These are phyloP conservation scores for Bos javanicus DNA, from an alignment of 2,113 vertebrate genomes.

Conservation along the genomic window DNA sequence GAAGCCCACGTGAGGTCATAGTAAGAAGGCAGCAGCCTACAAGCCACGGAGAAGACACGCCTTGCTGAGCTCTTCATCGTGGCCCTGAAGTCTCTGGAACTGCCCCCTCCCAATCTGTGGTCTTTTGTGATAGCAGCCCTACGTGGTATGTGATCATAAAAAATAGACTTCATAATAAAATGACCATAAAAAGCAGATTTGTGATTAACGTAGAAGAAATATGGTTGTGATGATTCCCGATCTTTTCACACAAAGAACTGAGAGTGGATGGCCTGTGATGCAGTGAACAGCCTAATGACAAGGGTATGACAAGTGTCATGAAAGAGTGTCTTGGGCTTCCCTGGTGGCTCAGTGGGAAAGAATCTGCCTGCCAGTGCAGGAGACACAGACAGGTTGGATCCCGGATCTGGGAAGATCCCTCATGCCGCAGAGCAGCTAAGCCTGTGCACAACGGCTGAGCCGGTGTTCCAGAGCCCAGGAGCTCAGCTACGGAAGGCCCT, in stretches of 20 bases:
- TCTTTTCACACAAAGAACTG: background rate
- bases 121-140: background rate
- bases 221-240: background rate
- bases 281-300: background rate
- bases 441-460: fast-evolving
- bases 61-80: background rate
- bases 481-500: background rate
- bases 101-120: background rate
- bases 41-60: background rate
- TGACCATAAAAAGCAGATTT: background rate
- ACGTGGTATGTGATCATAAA: background rate
- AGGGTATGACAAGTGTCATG: background rate
- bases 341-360: background rate
- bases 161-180: background rate
- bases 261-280: background rate
- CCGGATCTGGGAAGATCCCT: background rate
- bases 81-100: background rate
- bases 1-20: background rate
- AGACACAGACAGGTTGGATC: background rate
- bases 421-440: fast-evolving
- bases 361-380: fast-evolving
- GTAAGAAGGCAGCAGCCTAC: background rate
- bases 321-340: background rate
- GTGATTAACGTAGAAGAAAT: background rate
- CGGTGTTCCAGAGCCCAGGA: fast-evolving